These are phyloP conservation scores for Micrastur ruficollis DNA, from an alignment of 2,797 vertebrate genomes.

Conservation along the genomic window DNA sequence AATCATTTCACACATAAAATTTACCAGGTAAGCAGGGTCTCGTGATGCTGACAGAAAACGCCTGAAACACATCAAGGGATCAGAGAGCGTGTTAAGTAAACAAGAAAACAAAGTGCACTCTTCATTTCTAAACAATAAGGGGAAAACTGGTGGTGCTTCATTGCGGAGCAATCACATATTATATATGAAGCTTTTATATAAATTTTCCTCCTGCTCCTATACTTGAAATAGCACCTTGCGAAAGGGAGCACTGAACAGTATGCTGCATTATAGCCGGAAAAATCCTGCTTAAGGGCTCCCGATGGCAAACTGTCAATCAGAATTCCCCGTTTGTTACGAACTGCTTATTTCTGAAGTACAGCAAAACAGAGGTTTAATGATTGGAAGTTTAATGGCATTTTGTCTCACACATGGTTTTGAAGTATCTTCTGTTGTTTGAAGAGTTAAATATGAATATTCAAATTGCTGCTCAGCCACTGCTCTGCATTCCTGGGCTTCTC, in stretches of 20 bases:
- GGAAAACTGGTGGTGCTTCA: neutral
- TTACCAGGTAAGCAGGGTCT: slow-evolving; percentile 33
- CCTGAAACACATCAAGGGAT: neutral
- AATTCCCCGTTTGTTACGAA: neutral
- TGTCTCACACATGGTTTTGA: slow-evolving; percentile 5
- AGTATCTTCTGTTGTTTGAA: slow-evolving; percentile 32
- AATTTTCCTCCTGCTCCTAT: neutral
- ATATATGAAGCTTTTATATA: slow-evolving; percentile 16
- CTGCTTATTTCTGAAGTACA: neutral
- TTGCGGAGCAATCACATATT: slow-evolving; percentile 18
- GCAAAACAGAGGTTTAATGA: slow-evolving; percentile 15
- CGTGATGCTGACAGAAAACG: neutral
- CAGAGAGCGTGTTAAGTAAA: neutral
- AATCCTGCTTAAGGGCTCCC: slow-evolving; percentile 47
- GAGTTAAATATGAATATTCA: slow-evolving; percentile 46
- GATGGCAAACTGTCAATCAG: slow-evolving; percentile 44
- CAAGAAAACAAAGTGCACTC: slow-evolving; percentile 17
- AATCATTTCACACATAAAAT: slow-evolving; percentile 22
- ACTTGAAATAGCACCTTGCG: neutral
- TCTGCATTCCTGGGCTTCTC: slow-evolving; percentile 1
- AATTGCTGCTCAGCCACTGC: neutral
- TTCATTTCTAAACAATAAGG: slow-evolving; percentile 19
- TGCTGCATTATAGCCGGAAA: slow-evolving; percentile 1
- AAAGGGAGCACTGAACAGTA: neutral
- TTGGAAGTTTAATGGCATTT: slow-evolving; percentile 27